Percentiles rank a stretch among this genome's conserved stretches.
Evolutionary conservation across 2,888 invertebrate species (phyloP).

Genomic region (Polydrusus tereticollis): DNA sequence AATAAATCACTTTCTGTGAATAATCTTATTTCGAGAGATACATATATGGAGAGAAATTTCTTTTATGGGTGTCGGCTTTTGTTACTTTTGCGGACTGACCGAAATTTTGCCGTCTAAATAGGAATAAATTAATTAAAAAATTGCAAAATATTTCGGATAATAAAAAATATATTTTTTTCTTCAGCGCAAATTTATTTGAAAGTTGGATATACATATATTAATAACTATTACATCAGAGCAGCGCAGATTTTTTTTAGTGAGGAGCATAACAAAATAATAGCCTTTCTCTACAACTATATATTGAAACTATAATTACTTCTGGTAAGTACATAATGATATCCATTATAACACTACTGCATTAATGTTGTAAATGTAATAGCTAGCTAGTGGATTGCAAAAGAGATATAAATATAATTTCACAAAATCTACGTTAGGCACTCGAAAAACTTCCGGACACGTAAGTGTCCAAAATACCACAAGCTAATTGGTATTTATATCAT

Average conservation of each 20-base stretch:
- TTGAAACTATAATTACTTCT: too few relatives aligned
- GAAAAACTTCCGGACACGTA: too few relatives aligned
- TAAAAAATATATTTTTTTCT: constrained; percentile 1
- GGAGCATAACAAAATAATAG: too few relatives aligned
- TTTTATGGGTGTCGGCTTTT: constrained; percentile 46
- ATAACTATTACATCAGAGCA: constrained; percentile 10
- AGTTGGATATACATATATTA: constrained; percentile 5
- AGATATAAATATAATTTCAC: too few relatives aligned
- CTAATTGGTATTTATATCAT: constrained; percentile 63
- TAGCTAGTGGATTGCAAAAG: too few relatives aligned
- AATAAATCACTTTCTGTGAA: constrained; percentile 50
- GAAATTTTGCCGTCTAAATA: constrained; percentile 44
- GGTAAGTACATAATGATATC: too few relatives aligned
- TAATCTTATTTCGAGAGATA: constrained; percentile 48
- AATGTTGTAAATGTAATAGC: too few relatives aligned
- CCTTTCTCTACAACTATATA: too few relatives aligned
- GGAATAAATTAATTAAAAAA: constrained; percentile 44
- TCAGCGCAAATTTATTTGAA: constrained; percentile 19
- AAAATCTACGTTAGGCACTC: too few relatives aligned
- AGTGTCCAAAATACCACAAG: constrained; percentile 51
- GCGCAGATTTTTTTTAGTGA: too few relatives aligned
- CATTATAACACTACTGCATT: too few relatives aligned
- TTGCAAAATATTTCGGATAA: constrained; percentile 36
- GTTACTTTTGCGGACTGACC: constrained; percentile 39
- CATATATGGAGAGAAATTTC: constrained; percentile 51